These are phyloP conservation scores for Hippolais icterina DNA, from an alignment of 2,113 vertebrate species.

Conservation along the genomic window DNA sequence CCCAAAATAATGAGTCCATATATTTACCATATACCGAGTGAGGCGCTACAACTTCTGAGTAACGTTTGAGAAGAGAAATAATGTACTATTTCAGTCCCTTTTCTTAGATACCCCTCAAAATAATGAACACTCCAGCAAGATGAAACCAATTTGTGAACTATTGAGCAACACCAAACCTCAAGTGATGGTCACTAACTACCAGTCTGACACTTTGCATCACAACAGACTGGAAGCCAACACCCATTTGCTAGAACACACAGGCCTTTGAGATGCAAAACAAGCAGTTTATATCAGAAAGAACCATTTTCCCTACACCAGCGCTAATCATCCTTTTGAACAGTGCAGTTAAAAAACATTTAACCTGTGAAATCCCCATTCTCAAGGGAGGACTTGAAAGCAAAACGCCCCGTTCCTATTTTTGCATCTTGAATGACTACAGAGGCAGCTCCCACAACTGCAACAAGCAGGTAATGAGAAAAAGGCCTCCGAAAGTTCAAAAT, in stretches of 20 bases:
- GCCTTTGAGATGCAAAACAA: neutral
- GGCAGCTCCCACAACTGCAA: neutral
- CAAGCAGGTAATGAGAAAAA: neutral
- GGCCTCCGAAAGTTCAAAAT: neutral
- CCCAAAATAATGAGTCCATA: neutral
- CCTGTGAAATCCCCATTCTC: neutral
- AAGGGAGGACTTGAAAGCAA: neutral
- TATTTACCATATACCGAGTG: neutral
- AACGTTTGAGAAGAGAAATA: neutral
- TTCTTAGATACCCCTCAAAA: neutral
- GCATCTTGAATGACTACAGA: neutral
- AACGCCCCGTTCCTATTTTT: neutral
- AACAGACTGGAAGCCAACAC: neutral
- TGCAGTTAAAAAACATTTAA: neutral
- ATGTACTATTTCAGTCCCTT: neutral
- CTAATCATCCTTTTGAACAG: neutral
- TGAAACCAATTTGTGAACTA: neutral
- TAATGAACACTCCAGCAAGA: neutral
- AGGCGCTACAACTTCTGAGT: neutral
- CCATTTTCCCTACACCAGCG: neutral
- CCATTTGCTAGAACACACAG: neutral
- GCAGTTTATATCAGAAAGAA: neutral
- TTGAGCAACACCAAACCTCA: neutral
- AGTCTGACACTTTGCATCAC: neutral
- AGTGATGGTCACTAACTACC: neutral